phyloP scores from a whole-genome alignment of 1,140 invertebrate species.

The Neelides sp. region DNA sequence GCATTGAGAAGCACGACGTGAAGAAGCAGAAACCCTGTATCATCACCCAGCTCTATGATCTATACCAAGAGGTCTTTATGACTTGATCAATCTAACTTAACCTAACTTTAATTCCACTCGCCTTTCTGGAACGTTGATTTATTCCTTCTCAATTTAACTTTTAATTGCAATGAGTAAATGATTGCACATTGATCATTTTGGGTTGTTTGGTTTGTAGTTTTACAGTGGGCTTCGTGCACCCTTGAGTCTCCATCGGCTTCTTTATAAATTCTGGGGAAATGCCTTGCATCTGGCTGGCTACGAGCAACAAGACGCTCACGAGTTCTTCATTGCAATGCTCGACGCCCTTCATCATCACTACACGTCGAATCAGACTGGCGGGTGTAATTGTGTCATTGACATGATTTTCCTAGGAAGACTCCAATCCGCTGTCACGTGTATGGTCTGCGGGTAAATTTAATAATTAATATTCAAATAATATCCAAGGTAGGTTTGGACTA shows the following conservation, averaged over 20 bases:
- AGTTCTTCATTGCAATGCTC: conserved; percentile 92
- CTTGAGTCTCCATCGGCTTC: conserved; percentile 70
- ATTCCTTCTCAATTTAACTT: too few species aligned
- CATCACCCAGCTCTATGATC: conserved; percentile 27
- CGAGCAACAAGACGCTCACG: conserved; percentile 96
- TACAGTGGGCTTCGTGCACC: conserved; percentile 80
- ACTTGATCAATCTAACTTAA: neutral
- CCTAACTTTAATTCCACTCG: neutral
- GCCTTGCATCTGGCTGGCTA: conserved; percentile 88
- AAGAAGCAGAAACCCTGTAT: conserved; percentile 21
- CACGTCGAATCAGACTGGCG: conserved; percentile 41
- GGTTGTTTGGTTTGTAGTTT: conserved; percentile 64
- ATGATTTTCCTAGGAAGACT: conserved; percentile 91
- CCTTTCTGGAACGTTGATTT: too few species aligned
- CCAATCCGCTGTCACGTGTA: conserved; percentile 94
- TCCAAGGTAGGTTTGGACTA: neutral
- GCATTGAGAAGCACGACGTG: conserved; percentile 36
- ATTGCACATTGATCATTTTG: too few species aligned
- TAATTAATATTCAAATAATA: neutral
- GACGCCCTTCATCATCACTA: conserved; percentile 79
- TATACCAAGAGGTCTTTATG: conserved; percentile 51
- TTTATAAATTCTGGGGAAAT: conserved; percentile 93
- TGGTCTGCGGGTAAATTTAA: conserved; percentile 65
- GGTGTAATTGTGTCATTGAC: conserved; percentile 91
- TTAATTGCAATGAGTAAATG: too few species aligned